These are phyloP conservation scores for Edolisoma coerulescens DNA, from an alignment of 2,113 vertebrate species.

Conservation along the genomic window DNA sequence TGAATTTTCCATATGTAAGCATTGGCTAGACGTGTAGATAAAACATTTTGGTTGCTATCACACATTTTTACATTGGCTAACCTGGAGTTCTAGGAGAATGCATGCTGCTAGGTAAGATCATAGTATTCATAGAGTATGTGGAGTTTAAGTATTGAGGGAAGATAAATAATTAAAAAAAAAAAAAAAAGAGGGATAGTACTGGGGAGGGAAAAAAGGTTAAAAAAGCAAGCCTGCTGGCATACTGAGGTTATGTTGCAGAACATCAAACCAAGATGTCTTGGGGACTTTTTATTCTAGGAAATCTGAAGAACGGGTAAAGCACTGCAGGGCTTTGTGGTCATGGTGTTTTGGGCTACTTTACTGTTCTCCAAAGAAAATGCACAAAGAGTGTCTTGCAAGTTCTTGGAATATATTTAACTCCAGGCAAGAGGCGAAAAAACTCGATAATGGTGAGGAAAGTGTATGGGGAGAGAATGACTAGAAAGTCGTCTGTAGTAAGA, in stretches of 20 bases:
- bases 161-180: neutral
- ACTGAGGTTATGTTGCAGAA: neutral
- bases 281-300: neutral
- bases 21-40: neutral
- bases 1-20: neutral
- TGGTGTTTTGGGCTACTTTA: neutral
- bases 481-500: neutral
- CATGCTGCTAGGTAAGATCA: neutral
- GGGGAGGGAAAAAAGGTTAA: rapidly evolving
- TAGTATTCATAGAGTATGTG: neutral
- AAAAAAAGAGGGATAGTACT: neutral
- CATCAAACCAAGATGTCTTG: neutral
- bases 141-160: neutral
- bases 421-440: rapidly evolving
- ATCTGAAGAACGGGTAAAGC: neutral
- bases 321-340: neutral
- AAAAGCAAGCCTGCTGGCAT: neutral
- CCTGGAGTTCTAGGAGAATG: neutral
- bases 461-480: neutral
- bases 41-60: neutral
- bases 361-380: neutral
- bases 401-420: neutral
- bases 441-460: neutral
- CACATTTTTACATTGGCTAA: rapidly evolving
- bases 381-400: neutral